Base-by-base conservation (phyloP, 2,113 vertebrate species). In the Tiliqua scincoides region DNA sequence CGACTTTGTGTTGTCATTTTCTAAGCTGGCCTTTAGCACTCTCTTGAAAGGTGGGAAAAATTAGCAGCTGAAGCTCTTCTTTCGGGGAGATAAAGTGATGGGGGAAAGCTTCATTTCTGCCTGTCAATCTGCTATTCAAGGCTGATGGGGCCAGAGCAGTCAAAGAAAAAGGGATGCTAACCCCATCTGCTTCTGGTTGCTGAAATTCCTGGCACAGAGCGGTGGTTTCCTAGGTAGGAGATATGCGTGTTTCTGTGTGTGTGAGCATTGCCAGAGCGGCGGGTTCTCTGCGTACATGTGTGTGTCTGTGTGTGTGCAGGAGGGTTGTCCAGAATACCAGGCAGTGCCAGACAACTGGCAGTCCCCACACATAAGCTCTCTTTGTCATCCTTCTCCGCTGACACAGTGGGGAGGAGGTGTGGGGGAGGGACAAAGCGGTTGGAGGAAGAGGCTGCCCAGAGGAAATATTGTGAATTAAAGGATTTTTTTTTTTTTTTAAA, bases 261-360 rank as follows among this genome's bases (percentile, higher is more conserved):
- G 77, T 81, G 59, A 68, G 40, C 5, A 14, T 14, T 68, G 63
- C 54, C 21, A 61, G 73, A 78, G 74, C 23, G 54, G 73, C 73
- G 48, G 27, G 35, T 52, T 27, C 35, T 18, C 61, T 61, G 37
- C 32, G 21, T 37, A 27, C 70, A 8, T 80, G 52, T 52, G 37
- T 73, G 67, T 73, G 85, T 61, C 40, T 15, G 61, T n/a, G 48
- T n/a, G 74, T 54, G 2, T 4, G 23, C 4, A 23, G 72, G 23
- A 67, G 11, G 62, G 72, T n/a, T 4, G 32, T 25, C 68, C 57
- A 63, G 20, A 37, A 79, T 75, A 65, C 82, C 87, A 88, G 82
- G 82, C 87, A 2, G 87, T 88, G 82, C 68, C 87, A 88, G 87
- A 73, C 59, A 59, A 52, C 20, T 37, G 37, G 74, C 82, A 40